Base-by-base conservation (phyloP, 2,113 vertebrate genomes). In the Callithrix jacchus region DNA sequence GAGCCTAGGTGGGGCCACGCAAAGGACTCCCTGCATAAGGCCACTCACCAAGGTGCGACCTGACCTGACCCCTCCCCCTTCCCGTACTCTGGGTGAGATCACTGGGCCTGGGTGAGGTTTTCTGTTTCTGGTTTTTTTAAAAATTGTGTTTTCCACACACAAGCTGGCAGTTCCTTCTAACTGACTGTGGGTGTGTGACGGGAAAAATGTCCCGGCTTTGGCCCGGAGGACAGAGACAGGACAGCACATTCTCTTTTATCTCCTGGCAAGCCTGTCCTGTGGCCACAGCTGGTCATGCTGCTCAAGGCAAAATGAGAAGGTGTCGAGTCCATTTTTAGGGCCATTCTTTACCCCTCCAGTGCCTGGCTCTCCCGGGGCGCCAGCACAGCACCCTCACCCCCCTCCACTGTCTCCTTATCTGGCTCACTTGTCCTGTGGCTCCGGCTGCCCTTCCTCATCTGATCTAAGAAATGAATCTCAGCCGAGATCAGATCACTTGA, bases 241-340 rank as follows among this genome's bases (percentile, higher is more conserved):
- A n/a, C 0, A 4, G 21, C 42, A 27, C 45, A 0, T 7, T 35
- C 45, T 82, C 32, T n/a, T 32, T 35, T n/a, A 2, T 42, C 52
- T 64, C 2, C 73, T 45, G 21, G 21, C 3, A 3, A 71, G 42
- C 74, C 6, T 45, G 42, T 27, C 37, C 11, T 25, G 6, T 14
- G 11, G 17, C 79, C 35, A 8, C 3, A 3, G 3, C 20, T 8
- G 49, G 79, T 7, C 49, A 3, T 5, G 52, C 68, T 23, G 8
- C 49, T 35, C 2, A 1, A 80, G 61, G 47, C 18, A 6, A 40
- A 64, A 86, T 1, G 0, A 35, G 71, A 47, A 56, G 23, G 25
- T 47, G 45, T 58, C 2, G 0, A 4, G 1, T 20, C 47, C 37
- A 27, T 3, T 0, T 8, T 13, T 10, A 20, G 76, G 23, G 54